These are phyloP conservation scores for Zaprionus kolodkinae DNA, from an alignment of 1,140 invertebrate species.

Conservation along the genomic window DNA sequence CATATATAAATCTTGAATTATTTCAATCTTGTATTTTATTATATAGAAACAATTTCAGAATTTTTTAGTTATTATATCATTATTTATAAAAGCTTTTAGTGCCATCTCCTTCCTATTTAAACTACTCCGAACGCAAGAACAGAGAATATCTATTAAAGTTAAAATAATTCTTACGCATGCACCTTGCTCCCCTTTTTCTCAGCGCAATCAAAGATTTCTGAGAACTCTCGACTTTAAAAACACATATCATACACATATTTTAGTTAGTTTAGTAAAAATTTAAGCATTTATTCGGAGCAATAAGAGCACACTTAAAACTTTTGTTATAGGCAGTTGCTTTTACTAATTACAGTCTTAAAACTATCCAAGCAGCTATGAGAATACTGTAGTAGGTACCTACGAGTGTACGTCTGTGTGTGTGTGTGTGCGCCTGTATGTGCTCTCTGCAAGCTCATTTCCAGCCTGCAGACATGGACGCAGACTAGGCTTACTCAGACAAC, in stretches of 20 bases:
- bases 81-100: too few relatives aligned
- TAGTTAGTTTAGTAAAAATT: not conserved
- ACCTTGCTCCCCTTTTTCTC: not conserved
- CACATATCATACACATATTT: not conserved
- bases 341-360: conserved; percentile 21
- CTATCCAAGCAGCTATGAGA: conserved; percentile 5
- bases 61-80: too few relatives aligned
- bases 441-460: conserved; percentile 26
- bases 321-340: conserved; percentile 5
- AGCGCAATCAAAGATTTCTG: not conserved
- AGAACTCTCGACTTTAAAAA: not conserved
- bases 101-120: too few relatives aligned
- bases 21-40: too few relatives aligned
- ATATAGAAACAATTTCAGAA: too few relatives aligned
- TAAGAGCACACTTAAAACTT: not conserved
- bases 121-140: too few relatives aligned
- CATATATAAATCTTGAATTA: too few relatives aligned
- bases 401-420: conserved; percentile 3
- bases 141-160: too few relatives aligned
- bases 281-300: not conserved
- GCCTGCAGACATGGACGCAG: conserved; percentile 40
- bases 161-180: too few relatives aligned
- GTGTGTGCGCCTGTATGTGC: not conserved
- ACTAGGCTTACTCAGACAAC: conserved; percentile 38
- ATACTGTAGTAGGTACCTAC: conserved; percentile 3